Evolutionary conservation across 2,888 invertebrate genomes (phyloP).

Genomic region (Frankliniella fusca): DNA sequence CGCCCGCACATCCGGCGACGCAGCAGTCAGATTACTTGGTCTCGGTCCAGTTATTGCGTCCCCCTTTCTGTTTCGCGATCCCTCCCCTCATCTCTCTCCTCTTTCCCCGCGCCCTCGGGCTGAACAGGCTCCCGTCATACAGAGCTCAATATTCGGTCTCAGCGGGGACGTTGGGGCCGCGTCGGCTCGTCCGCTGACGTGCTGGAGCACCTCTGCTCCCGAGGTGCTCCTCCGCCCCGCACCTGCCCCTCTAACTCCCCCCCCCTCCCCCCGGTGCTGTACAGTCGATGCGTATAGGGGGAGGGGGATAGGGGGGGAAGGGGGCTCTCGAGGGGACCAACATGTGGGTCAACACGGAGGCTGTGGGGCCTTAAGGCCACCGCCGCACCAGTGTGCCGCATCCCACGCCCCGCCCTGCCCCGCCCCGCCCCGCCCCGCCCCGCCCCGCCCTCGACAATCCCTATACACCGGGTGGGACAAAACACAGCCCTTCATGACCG

Average conservation of each 20-base stretch:
- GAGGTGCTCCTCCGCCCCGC: neutral
- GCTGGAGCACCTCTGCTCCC: neutral
- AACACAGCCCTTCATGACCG: too few relatives aligned
- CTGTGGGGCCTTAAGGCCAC: neutral
- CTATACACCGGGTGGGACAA: too few relatives aligned
- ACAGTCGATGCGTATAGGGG: neutral
- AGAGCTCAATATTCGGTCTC: slow-evolving; percentile 2
- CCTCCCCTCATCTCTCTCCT: neutral
- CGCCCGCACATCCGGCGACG: neutral
- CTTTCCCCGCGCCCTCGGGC: too few relatives aligned
- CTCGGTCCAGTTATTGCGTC: neutral
- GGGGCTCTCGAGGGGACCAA: neutral
- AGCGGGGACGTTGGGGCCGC: neutral
- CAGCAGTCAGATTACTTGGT: neutral
- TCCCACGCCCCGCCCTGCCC: neutral
- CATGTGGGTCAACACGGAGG: slow-evolving; percentile 2
- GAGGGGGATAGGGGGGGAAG: too few relatives aligned
- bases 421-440: too few relatives aligned
- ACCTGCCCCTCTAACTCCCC: neutral
- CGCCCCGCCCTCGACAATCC: neutral
- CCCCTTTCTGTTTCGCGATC: too few relatives aligned
- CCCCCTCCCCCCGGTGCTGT: neutral
- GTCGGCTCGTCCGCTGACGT: neutral
- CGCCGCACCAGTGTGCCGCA: neutral
- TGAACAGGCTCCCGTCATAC: neutral